Conservation (phyloP, 2,888 invertebrate genomes). For the Leucozona laternaria region DNA sequence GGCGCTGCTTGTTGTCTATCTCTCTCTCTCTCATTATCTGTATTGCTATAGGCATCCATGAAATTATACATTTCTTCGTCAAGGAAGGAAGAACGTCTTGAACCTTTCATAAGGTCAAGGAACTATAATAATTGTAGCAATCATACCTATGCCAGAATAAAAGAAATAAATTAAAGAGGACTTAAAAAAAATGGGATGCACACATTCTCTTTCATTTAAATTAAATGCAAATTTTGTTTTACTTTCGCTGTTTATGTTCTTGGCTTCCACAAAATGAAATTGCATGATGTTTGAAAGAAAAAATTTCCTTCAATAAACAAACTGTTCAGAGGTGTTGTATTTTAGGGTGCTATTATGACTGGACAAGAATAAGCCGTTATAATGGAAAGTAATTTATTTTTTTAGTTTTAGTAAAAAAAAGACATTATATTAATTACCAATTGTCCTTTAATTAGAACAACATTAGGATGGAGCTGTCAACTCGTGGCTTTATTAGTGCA, state of each 20-base stretch:
- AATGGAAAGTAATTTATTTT: background rate
- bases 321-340: background rate
- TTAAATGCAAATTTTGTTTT: constrained; percentile 60
- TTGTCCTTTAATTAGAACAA: too few relatives aligned
- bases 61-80: constrained; percentile 31
- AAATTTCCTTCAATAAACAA: constrained; percentile 40
- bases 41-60: constrained; percentile 23
- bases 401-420: background rate
- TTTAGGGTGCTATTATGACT: background rate
- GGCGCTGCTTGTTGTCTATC: background rate
- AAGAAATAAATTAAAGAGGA: background rate
- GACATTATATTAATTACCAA: too few relatives aligned
- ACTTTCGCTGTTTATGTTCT: constrained; percentile 39
- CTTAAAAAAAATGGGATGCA: background rate
- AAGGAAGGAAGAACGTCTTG: background rate
- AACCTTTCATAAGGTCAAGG: constrained; percentile 55
- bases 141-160: background rate
- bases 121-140: constrained; percentile 66
- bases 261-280: constrained; percentile 36
- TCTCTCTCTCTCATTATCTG: background rate
- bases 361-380: background rate
- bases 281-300: constrained; percentile 39
- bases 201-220: constrained; percentile 34
- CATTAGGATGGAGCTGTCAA: too few relatives aligned
- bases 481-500: too few relatives aligned